Evolutionary conservation across 2,113 vertebrate species (phyloP).

Genomic region (Burhinus bistriatus): DNA sequence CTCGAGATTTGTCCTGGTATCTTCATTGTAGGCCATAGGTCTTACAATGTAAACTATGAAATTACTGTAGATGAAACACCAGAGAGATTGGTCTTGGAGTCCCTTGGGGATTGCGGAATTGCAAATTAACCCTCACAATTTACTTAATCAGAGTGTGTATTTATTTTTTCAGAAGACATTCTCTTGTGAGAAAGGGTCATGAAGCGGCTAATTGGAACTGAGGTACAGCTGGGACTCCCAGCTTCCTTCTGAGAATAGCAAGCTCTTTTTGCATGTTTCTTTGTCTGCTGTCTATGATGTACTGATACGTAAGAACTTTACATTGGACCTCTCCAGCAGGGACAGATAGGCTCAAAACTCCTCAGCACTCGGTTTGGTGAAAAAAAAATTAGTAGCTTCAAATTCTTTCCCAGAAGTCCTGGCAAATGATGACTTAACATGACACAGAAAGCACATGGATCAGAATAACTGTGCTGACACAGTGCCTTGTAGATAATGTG

Average conservation of each 20-base stretch:
- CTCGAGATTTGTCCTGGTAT: not conserved
- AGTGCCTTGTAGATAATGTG: not conserved
- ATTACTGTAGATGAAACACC: not conserved
- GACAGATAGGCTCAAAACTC: not conserved
- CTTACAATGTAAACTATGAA: not conserved
- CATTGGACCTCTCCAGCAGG: not conserved
- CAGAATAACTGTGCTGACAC: not conserved
- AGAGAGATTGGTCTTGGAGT: not conserved
- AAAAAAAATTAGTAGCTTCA: not conserved
- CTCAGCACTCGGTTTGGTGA: not conserved
- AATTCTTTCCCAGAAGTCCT: not conserved
- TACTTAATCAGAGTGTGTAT: not conserved
- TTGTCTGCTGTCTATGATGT: not conserved
- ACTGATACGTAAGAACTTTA: not conserved
- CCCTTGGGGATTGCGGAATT: not conserved
- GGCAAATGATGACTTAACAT: not conserved
- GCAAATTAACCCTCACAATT: not conserved
- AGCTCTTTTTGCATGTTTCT: not conserved
- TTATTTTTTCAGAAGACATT: conserved; percentile 16
- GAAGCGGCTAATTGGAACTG: not conserved
- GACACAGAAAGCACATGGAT: not conserved
- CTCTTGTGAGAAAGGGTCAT: not conserved
- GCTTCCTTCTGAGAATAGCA: not conserved
- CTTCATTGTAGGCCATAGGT: not conserved
- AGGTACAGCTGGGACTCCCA: not conserved